Percentiles rank a stretch among this genome's conserved stretches.
These are phyloP conservation scores for Drosophila parabipectinata DNA, from an alignment of 1,140 invertebrate genomes.

Conservation along the genomic window DNA sequence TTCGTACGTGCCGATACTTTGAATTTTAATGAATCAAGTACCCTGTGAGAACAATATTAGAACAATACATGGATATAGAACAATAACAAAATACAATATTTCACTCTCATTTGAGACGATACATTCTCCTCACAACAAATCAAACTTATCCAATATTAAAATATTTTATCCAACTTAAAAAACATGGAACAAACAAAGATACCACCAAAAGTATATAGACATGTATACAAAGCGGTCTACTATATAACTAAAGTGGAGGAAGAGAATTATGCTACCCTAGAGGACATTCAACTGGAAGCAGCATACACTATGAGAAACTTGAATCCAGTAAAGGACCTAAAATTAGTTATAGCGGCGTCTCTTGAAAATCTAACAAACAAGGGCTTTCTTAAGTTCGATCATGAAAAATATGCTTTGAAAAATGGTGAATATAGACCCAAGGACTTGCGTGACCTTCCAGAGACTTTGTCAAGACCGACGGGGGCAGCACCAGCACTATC, in stretches of 20 bases:
- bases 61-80: no score
- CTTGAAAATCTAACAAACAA: not conserved
- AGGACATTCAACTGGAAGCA: not conserved
- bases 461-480: no score
- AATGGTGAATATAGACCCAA: not conserved
- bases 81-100: no score
- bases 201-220: not conserved
- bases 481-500: no score
- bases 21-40: not conserved
- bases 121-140: no score
- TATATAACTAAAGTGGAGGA: not conserved
- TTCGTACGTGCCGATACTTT: constrained; percentile 16
- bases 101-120: not conserved
- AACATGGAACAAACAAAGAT: not conserved
- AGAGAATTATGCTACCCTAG: not conserved
- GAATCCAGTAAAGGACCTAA: not conserved
- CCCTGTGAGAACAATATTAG: not conserved
- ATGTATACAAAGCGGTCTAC: not conserved
- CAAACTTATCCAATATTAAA: no score
- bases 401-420: not conserved
- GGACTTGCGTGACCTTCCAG: not conserved
- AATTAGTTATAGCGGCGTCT: not conserved
- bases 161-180: not conserved
- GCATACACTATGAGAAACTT: not conserved
- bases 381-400: not conserved